A percentile compares a stretch with the other conserved stretches of the same genome.
phyloP scores from a whole-genome alignment of 2,888 invertebrate genomes.

The Acleris laterana region DNA sequence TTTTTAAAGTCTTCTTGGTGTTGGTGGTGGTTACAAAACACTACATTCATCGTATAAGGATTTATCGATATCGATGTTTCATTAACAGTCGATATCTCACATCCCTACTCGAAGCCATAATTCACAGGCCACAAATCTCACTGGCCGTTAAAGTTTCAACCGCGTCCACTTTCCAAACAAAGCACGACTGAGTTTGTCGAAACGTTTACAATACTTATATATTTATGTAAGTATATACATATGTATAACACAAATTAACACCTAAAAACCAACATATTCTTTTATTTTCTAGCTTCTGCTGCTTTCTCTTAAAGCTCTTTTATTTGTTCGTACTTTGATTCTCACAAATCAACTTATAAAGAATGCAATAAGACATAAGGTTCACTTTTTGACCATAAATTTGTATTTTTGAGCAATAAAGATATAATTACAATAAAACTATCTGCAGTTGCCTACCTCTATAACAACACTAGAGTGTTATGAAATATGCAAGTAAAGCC shows the following conservation, averaged over 20 bases:
- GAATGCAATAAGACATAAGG: too few relatives aligned
- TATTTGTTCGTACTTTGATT: too few relatives aligned
- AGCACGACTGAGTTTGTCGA: conserved; percentile 41
- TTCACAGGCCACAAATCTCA: conserved; percentile 78
- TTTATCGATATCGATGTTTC: conserved; percentile 47
- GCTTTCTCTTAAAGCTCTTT: too few relatives aligned
- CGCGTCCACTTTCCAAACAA: conserved; percentile 59
- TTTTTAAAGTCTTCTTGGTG: too few relatives aligned
- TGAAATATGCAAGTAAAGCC: background rate
- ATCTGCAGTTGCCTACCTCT: too few relatives aligned
- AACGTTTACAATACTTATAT: conserved; percentile 23
- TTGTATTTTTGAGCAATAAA: too few relatives aligned
- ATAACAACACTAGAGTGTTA: background rate
- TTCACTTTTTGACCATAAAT: too few relatives aligned
- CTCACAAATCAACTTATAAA: too few relatives aligned
- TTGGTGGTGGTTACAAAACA: too few relatives aligned
- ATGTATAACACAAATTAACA: background rate
- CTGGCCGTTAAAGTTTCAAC: conserved; percentile 68
- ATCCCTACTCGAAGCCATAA: conserved; percentile 61
- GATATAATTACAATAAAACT: too few relatives aligned
- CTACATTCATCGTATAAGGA: conserved; percentile 40
- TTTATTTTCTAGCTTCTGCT: too few relatives aligned
- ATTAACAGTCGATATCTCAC: conserved; percentile 35
- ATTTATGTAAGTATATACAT: background rate
- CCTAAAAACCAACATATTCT: too few relatives aligned